These are phyloP conservation scores for Helicoverpa armigera DNA, from an alignment of 1,140 invertebrate genomes.

Conservation along the genomic window DNA sequence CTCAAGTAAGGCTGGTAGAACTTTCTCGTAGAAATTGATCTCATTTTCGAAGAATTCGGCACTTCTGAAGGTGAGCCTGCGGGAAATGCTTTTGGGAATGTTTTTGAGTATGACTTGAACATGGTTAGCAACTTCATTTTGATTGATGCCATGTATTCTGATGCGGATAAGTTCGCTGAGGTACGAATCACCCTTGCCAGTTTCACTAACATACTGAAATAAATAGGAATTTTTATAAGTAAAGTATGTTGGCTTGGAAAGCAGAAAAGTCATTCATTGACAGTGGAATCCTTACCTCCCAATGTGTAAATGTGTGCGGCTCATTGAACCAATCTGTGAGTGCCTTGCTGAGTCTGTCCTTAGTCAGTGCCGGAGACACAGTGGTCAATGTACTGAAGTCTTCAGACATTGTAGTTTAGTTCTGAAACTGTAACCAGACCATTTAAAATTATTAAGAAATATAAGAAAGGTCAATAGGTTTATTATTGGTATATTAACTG, in stretches of 20 bases:
- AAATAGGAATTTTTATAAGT: constrained; percentile 19
- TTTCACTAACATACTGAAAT: constrained; percentile 78
- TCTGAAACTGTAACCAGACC: neutral
- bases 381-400: constrained; percentile 61
- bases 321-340: constrained; percentile 70
- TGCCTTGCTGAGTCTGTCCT: constrained; percentile 64
- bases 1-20: constrained; percentile 85
- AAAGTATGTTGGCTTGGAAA: neutral
- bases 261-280: too few species aligned
- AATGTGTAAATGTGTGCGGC: constrained; percentile 66
- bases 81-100: constrained; percentile 88
- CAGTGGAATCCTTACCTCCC: constrained; percentile 65
- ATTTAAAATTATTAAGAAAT: too few species aligned
- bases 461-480: too few species aligned
- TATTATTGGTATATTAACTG: too few species aligned
- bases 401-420: constrained; percentile 27
- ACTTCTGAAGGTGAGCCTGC: constrained; percentile 89
- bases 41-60: constrained; percentile 91
- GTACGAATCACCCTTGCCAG: constrained; percentile 89
- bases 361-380: constrained; percentile 65
- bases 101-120: constrained; percentile 88
- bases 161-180: constrained; percentile 88
- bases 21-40: constrained; percentile 89
- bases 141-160: constrained; percentile 83
- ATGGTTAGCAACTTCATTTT: constrained; percentile 65